These are phyloP conservation scores for Nemurella pictetii DNA, from an alignment of 2,888 invertebrate species.

Conservation along the genomic window DNA sequence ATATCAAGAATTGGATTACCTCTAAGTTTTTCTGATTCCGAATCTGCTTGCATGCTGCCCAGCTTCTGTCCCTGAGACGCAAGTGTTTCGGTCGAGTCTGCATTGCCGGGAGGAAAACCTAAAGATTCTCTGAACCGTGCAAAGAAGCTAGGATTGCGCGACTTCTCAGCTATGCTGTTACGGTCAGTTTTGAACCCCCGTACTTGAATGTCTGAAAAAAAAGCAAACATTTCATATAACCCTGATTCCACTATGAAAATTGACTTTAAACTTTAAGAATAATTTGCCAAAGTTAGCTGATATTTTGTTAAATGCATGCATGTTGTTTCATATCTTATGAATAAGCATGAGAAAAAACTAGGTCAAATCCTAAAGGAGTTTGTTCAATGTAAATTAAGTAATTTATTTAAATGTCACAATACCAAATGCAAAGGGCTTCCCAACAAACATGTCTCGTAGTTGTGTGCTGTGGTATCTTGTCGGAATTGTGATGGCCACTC, in stretches of 20 bases:
- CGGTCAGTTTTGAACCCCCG: conserved; percentile 82
- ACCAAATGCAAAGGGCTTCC: conserved; percentile 36
- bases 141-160: conserved; percentile 71
- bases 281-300: too few relatives aligned
- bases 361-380: too few relatives aligned
- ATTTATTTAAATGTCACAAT: conserved; percentile 10
- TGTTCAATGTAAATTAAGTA: too few relatives aligned
- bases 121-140: conserved; percentile 63
- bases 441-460: conserved; percentile 24
- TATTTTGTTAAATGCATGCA: too few relatives aligned
- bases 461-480: conserved; percentile 20
- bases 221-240: background rate
- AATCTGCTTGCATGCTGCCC: conserved; percentile 8
- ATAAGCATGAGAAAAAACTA: too few relatives aligned
- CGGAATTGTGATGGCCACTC: conserved; percentile 36
- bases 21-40: conserved; percentile 17
- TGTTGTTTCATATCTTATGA: too few relatives aligned
- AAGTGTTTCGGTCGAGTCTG: background rate
- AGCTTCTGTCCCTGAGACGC: conserved; percentile 4
- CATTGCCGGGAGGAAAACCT: conserved; percentile 2
- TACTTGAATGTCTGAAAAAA: conserved; percentile 57
- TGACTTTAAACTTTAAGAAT: background rate
- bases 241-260: background rate
- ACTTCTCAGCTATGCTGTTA: conserved; percentile 67
- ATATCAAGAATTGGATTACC: background rate